Base-by-base conservation (phyloP, 2,113 vertebrate species). In the Pungitius pungitius region DNA sequence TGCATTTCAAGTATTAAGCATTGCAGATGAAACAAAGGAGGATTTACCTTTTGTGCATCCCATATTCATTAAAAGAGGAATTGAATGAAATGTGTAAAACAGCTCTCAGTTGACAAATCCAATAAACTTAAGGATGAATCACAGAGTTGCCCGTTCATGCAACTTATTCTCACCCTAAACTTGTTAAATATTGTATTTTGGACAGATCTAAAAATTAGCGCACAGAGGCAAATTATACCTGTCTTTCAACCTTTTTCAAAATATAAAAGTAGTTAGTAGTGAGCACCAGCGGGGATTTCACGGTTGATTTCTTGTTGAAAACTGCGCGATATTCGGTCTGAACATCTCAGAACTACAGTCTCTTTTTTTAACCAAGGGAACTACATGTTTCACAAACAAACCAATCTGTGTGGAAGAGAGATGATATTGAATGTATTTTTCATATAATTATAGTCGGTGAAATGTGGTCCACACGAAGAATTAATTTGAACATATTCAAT, bases 31-130 rank as follows among this genome's bases (percentile, higher is more conserved):
- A 70, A 43, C 10, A 15, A 30, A 42, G 8, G 39, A 24, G 33
- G 67, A 30, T 61, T 49, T 13, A 27, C 27, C 61, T 54, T 27
- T 20, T 26, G 43, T 42, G 11, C 55, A 26, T 26, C 65, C 22
- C 24, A 7, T 42, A 59, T 58, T 24, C 17, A 3, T 22, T 64
- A 26, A 33, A 9, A 30, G 18, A 24, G 4, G 15, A 42, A 51
- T 55, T 33, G 9, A 40, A 37, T 26, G 17, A 18, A 22, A 35
- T 42, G 39, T 27, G 24, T 4, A 26, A 4, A 39, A 22, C n/a
- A 47, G 39, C 61, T 59, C 73, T n/a, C n/a, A 60, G 37, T 51
- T 72, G 59, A 61, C 17, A 15, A n/a, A 63, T 20, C 33, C 20
- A 6, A 27, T 11, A 40, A 30, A 65, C 18, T 33, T 20, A 35